Evolutionary conservation across 2,888 invertebrate species (phyloP), one percentile per base, ranked within the genome.

Genomic region (Melitaea athalia): DNA sequence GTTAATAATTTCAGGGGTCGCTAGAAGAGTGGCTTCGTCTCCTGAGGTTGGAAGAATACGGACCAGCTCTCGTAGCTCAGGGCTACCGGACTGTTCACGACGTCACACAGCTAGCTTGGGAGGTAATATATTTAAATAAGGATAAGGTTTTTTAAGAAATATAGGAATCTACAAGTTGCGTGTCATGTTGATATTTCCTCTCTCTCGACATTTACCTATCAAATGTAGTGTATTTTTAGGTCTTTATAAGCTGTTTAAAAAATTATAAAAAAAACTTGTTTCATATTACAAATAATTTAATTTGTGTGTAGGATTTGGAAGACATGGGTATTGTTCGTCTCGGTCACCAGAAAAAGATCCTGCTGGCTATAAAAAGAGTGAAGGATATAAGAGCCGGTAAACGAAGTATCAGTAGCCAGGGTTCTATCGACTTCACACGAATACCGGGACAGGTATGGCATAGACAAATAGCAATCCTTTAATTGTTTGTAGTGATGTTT

Each of bases 281-380:
- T 2, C 3, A 24, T 24, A 24, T 24, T 24, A 24, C 24, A 24
- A 24, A 24, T 52, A 5, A 14, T 50, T 33, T 43, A 12, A 15
- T 17, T 24, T 59, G 47, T 61, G 15, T 15, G 59, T 85, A 92
- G 91, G 99, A 99, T 92, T 94, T 99, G 84, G 99, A 99, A 93
- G 99, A 99, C 84, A 98, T 99, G 87, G 97, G 98, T 68, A 97
- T 98, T 81, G 97, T 97, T 33, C 96, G 97, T 81, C 92, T 98
- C 82, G 99, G 99, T 47, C 99, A 99, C 87, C 99, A 99, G 93
- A 99, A 99, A 94, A 98, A 99, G 93, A 96, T 99, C 77, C 95
- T 98, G 83, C 93, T 99, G 83, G 99, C 99, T 72, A 98, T 99
- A 79, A 99, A 99, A 89, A 95, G 99, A 86, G 96, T 99, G 64